These are phyloP conservation scores for Cacatua alba DNA, from an alignment of 2,113 vertebrate genomes.

Conservation along the genomic window DNA sequence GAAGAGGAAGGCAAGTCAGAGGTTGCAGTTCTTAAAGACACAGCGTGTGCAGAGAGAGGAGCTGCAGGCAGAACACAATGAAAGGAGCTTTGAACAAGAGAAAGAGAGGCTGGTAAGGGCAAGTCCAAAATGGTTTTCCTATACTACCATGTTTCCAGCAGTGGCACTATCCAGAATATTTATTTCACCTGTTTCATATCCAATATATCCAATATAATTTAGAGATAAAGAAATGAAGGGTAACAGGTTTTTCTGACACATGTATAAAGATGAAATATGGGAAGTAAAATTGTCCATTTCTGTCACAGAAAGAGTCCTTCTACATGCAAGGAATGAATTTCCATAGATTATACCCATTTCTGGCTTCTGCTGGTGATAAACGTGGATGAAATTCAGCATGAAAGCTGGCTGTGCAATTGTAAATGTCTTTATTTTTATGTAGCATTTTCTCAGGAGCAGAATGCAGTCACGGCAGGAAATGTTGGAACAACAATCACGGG, in stretches of 20 bases:
- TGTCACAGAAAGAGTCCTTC: not conserved
- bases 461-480: not conserved
- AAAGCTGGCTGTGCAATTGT: not conserved
- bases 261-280: not conserved
- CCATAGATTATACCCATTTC: not conserved
- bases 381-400: not conserved
- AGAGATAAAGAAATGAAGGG: not conserved
- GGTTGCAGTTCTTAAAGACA: constrained; percentile 33
- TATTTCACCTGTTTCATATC: not conserved
- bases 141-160: not conserved
- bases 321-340: not conserved
- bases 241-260: not conserved
- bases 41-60: not conserved
- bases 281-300: not conserved
- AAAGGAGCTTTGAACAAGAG: constrained; percentile 3
- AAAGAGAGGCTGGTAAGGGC: constrained; percentile 42
- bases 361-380: not conserved
- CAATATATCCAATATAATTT: not conserved
- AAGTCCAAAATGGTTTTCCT: not conserved
- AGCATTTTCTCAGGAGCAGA: constrained; percentile 48
- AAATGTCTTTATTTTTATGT: not conserved
- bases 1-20: constrained; percentile 38
- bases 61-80: not conserved
- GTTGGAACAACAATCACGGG: not conserved
- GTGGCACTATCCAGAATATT: not conserved